These are phyloP conservation scores for Muscicapa comitata DNA, from an alignment of 2,797 vertebrate genomes.

Conservation along the genomic window DNA sequence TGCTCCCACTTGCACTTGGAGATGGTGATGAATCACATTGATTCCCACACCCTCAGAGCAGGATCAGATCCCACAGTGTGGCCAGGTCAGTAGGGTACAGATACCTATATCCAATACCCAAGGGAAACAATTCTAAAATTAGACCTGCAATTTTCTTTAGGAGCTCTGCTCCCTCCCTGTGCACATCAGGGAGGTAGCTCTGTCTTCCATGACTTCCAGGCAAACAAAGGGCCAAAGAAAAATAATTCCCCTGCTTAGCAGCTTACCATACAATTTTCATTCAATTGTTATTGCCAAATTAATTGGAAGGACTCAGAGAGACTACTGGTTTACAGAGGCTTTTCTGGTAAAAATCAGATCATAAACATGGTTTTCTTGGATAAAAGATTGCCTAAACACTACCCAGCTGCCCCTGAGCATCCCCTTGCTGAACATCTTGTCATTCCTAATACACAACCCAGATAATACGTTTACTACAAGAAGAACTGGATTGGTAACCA, in stretches of 20 bases:
- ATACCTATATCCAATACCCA: not conserved
- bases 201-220: not conserved
- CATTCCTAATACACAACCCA: not conserved
- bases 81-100: not conserved
- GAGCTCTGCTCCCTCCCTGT: not conserved
- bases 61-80: not conserved
- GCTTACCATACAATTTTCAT: not conserved
- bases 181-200: not conserved
- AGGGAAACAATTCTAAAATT: not conserved
- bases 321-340: not conserved
- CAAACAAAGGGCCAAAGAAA: not conserved
- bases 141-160: not conserved
- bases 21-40: not conserved
- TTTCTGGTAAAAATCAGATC: not conserved
- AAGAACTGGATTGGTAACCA: not conserved
- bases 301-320: not conserved
- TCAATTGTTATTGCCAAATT: not conserved
- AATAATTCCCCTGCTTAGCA: not conserved
- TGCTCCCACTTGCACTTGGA: not conserved
- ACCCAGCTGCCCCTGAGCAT: not conserved
- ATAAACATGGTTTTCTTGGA: not conserved
- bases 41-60: not conserved
- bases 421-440: not conserved
- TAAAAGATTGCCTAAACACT: not conserved
- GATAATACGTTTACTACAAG: not conserved